A percentile compares a stretch with the other conserved stretches of the same genome.
Evolutionary conservation across 2,113 vertebrate species (phyloP).

Genomic region (Leptocoma aspasia): DNA sequence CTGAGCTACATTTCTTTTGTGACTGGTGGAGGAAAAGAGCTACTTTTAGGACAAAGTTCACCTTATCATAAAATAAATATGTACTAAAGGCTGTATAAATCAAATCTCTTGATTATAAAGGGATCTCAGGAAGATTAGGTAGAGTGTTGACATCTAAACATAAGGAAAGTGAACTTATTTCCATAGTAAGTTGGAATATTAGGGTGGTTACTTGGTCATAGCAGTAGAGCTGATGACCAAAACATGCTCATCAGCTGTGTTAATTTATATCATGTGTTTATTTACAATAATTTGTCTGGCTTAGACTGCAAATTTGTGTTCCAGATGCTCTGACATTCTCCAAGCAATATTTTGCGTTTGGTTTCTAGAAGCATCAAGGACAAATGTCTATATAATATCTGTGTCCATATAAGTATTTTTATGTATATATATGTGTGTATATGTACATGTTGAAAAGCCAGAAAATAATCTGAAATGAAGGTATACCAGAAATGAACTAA

Average conservation of each 20-base stretch:
- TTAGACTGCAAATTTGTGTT: neutral
- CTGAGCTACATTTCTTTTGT: neutral
- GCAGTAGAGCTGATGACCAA: neutral
- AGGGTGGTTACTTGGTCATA: neutral
- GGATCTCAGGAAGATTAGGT: neutral
- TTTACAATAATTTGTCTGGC: neutral
- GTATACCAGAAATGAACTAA: neutral
- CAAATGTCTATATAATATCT: neutral
- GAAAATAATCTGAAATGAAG: neutral
- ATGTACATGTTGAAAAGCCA: neutral
- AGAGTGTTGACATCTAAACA: neutral
- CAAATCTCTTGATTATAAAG: neutral
- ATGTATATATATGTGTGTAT: accelerated
- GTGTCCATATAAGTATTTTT: accelerated
- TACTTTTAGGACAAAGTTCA: neutral
- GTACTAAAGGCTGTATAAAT: neutral
- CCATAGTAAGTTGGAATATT: neutral
- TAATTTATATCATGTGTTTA: neutral
- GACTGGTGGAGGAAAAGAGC: neutral
- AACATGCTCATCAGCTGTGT: neutral
- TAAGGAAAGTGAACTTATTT: neutral
- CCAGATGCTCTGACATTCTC: neutral
- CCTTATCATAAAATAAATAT: neutral
- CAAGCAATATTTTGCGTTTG: neutral
- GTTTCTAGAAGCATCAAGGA: neutral